Percentiles rank a stretch among this genome's conserved stretches.
Conservation (phyloP, 1,140 invertebrate species). For the Physella acuta region DNA sequence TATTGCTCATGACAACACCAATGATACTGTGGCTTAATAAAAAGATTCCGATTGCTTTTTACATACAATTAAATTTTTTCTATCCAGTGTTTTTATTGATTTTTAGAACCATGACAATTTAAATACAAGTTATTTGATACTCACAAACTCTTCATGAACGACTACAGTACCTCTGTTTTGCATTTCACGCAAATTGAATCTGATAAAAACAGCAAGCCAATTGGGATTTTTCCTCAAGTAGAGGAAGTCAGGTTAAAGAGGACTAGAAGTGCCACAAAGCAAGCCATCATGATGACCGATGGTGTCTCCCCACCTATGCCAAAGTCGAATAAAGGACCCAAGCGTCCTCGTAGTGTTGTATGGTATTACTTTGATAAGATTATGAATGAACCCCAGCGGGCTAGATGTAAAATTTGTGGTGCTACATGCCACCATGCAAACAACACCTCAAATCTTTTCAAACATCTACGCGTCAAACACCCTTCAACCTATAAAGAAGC, state of each 20-base stretch:
- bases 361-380: slow-evolving; percentile 23
- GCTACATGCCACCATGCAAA: slow-evolving; percentile 18
- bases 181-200: neutral
- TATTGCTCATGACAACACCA: too few relatives aligned
- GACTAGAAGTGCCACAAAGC: neutral
- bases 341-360: slow-evolving; percentile 12
- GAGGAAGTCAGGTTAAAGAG: neutral
- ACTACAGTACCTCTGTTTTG: neutral
- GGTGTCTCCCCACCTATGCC: neutral
- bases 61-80: too few relatives aligned
- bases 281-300: slow-evolving; percentile 5
- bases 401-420: slow-evolving; percentile 8
- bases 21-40: too few relatives aligned
- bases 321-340: slow-evolving; percentile 6
- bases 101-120: neutral
- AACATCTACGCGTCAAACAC: slow-evolving; percentile 17
- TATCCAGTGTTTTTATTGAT: too few relatives aligned
- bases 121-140: neutral
- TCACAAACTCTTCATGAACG: neutral
- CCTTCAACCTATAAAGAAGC: slow-evolving; percentile 19
- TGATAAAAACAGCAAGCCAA: neutral
- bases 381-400: slow-evolving; percentile 11
- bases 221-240: neutral
- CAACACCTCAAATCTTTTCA: slow-evolving; percentile 19
- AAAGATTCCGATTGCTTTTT: too few relatives aligned